These are phyloP conservation scores for Torymus texanus DNA, from an alignment of 2,888 invertebrate species.

Conservation along the genomic window DNA sequence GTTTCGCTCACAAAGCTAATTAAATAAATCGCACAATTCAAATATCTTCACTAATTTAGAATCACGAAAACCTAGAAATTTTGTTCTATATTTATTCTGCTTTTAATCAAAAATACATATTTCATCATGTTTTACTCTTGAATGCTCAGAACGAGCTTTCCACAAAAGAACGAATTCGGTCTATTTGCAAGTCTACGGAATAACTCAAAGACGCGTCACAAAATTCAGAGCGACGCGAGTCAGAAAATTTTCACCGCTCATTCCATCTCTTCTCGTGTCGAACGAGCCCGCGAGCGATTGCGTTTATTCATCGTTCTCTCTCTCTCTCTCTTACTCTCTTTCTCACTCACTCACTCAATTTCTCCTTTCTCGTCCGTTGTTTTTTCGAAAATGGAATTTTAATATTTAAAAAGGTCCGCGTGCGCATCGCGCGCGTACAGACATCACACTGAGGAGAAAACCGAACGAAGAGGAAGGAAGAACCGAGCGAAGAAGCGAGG, in stretches of 20 bases:
- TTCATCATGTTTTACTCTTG: neutral
- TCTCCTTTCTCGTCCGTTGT: neutral
- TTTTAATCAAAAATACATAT: neutral
- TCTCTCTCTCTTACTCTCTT: neutral
- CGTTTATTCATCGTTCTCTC: constrained; percentile 17
- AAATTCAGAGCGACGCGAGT: neutral
- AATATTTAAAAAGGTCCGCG: constrained; percentile 49
- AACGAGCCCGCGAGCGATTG: constrained; percentile 4
- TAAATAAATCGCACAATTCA: too few relatives aligned
- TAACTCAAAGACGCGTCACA: neutral
- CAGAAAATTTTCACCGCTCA: constrained; percentile 2
- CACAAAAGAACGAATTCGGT: constrained; percentile 9
- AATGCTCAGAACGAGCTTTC: neutral
- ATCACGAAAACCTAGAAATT: too few relatives aligned
- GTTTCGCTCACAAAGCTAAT: too few relatives aligned
- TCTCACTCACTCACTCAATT: neutral
- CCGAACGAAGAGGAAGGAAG: constrained; percentile 4
- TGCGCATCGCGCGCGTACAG: neutral
- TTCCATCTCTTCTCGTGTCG: neutral
- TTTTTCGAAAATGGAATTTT: constrained; percentile 54
- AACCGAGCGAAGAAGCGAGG: neutral
- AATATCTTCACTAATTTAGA: too few relatives aligned
- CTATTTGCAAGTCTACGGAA: constrained; percentile 15
- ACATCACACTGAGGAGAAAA: neutral
- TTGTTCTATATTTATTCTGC: too few relatives aligned